Base-by-base conservation (phyloP, 2,113 vertebrate species). In the Gadus macrocephalus region DNA sequence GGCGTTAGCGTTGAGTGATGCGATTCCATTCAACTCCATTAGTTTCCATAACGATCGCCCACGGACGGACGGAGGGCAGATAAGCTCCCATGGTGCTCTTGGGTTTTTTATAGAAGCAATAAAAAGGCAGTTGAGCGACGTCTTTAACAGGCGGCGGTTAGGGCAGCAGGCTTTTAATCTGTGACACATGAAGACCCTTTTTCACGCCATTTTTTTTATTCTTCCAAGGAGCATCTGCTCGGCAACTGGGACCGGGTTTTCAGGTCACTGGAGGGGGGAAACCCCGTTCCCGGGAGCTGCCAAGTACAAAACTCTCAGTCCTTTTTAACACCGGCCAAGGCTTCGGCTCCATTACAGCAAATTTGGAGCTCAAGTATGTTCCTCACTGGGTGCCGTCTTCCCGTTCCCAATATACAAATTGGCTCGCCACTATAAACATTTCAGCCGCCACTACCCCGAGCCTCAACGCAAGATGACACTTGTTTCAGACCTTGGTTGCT, bases 11-110 rank as follows among this genome's bases (percentile, higher is more conserved):
- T 78, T 89, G 85, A 89, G 79, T 68, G 82, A 91, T 84, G 80
- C 67, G 73, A 73, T 78, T 85, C 86, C 72, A 80, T 85, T 88
- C 85, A 86, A 88, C 80, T 79, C 42, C 83, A 85, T 88, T 82
- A 77, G 85, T 89, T 86, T 83, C 74, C 66, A 59, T 62, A 80
- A 83, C 59, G 68, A 83, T 72, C 60, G 17, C 67, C 20, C 20
- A 74, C 73, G 42, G 76, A 61, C 66, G 78, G 67, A 81, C 64
- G 64, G 68, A 63, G 20, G 66, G 15, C 79, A 89, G 87, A 89
- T 90, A 92, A 90, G 85, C 73, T 74, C 62, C 61, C 58, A 78
- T 59, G 71, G 75, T 67, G 72, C 31, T 49, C 72, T 71, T 73
- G 73, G 42, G 42, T 9, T 63, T 63, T 85, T 86, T 87, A 87